Conservation (phyloP, 2,888 invertebrate species). For the Caenorhabditis becei region DNA sequence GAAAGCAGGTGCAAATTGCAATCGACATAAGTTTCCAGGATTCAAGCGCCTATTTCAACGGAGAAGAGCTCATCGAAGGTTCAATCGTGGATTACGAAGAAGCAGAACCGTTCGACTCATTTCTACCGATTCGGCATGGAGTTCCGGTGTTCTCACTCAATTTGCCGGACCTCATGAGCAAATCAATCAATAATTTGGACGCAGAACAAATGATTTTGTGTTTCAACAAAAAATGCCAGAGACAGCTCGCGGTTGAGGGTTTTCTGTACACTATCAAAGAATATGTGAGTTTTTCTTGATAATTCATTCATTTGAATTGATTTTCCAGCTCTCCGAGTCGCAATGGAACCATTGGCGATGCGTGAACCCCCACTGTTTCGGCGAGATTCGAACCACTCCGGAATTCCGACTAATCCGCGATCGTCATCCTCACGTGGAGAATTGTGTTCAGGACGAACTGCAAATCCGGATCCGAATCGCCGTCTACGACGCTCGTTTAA, state of each 20-base stretch:
- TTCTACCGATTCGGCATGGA: constrained; percentile 55
- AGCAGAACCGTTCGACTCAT: constrained; percentile 35
- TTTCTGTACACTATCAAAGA: constrained; percentile 64
- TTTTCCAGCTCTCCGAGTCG: constrained; percentile 54
- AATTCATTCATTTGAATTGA: background rate
- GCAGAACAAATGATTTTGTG: constrained; percentile 47
- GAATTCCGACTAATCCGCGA: constrained; percentile 29
- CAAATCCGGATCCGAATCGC: constrained; percentile 67
- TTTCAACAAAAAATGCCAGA: constrained; percentile 66
- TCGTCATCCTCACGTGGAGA: constrained; percentile 35
- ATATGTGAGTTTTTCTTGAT: constrained; percentile 37
- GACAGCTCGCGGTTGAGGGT: constrained; percentile 63
- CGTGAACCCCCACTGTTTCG: constrained; percentile 58
- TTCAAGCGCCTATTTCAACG: constrained; percentile 10
- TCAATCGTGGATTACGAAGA: constrained; percentile 35
- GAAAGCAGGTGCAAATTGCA: too few species aligned
- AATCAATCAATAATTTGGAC: constrained; percentile 26
- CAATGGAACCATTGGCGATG: constrained; percentile 66
- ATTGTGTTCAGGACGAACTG: constrained; percentile 57
- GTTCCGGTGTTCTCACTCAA: constrained; percentile 55
- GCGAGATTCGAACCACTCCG: constrained; percentile 62
- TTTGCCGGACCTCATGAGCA: constrained; percentile 59
- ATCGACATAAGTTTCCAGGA: constrained; percentile 16
- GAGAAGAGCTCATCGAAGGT: constrained; percentile 17
- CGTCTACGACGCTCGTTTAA: constrained; percentile 68